Evolutionary conservation across 2,888 invertebrate genomes (phyloP).

Genomic region (Zygothrica quintamaculata): DNA sequence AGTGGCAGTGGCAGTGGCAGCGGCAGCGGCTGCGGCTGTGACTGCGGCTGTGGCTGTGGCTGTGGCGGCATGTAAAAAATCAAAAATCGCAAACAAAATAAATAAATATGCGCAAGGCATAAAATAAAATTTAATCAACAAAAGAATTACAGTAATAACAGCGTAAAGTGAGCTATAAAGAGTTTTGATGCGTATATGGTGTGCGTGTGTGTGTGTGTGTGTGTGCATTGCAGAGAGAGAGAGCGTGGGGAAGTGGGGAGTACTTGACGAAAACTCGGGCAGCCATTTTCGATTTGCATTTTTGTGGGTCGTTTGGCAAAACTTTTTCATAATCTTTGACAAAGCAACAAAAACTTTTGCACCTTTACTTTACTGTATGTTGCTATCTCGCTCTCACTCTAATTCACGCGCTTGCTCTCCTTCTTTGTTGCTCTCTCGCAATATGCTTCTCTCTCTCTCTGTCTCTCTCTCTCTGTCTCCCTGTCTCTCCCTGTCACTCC

Average conservation of each 20-base stretch:
- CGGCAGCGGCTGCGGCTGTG: too few relatives aligned
- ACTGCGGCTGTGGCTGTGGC: neutral
- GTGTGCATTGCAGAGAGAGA: too few relatives aligned
- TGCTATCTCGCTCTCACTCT: conserved; percentile 25
- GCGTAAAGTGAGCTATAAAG: conserved; percentile 4
- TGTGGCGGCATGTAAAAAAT: conserved; percentile 63
- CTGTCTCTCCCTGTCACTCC: conserved; percentile 18
- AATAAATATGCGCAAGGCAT: conserved; percentile 51
- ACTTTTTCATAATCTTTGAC: conserved; percentile 68
- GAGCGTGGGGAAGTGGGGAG: neutral
- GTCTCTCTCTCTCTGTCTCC: conserved; percentile 10
- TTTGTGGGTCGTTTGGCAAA: conserved; percentile 60
- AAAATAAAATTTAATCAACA: conserved; percentile 51
- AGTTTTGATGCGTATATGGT: too few relatives aligned
- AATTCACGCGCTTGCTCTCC: neutral
- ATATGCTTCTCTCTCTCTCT: conserved; percentile 1
- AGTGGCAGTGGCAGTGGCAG: conserved; percentile 13
- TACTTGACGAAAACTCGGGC: conserved; percentile 21
- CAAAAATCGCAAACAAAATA: conserved; percentile 64
- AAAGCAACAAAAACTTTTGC: conserved; percentile 49
- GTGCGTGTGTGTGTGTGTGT: too few relatives aligned
- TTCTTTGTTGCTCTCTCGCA: neutral
- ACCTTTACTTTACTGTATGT: conserved; percentile 39
- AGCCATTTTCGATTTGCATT: conserved; percentile 68
- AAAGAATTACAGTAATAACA: conserved; percentile 21